Conservation (phyloP, 2,113 vertebrate genomes). For the Etheostoma cragini region DNA sequence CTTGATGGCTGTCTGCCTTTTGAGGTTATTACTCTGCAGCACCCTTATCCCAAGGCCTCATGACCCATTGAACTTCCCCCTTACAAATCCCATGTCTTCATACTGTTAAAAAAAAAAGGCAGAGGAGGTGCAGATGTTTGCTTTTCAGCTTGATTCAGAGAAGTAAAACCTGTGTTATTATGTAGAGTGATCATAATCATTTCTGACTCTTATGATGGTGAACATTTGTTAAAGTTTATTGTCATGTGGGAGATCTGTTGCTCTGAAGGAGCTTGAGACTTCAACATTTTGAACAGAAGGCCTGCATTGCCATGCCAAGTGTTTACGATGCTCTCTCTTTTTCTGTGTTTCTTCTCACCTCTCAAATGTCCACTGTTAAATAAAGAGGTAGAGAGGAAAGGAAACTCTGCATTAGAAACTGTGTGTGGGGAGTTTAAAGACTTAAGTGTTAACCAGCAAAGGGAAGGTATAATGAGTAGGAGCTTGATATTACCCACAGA, state of each 20-base stretch:
- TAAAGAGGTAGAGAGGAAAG: background rate
- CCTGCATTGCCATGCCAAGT: too few relatives aligned
- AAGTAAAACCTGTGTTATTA: background rate
- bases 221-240: background rate
- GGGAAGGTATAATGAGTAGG: background rate
- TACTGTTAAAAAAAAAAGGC: conserved; percentile 31
- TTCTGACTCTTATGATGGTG: too few relatives aligned
- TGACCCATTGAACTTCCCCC: conserved; percentile 54
- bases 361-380: background rate
- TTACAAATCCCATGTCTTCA: conserved; percentile 16
- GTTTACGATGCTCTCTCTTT: background rate
- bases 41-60: conserved; percentile 30
- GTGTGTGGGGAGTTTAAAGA: background rate
- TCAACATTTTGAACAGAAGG: too few relatives aligned
- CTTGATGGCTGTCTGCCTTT: conserved; percentile 47
- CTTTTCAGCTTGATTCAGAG: conserved; percentile 7
- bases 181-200: background rate
- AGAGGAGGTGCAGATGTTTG: conserved; percentile 37
- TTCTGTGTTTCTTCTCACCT: background rate
- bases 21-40: conserved; percentile 38
- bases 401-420: background rate
- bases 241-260: too few relatives aligned
- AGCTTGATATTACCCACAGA: background rate
- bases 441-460: background rate
- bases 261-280: background rate